Base-by-base conservation (phyloP, 1,140 invertebrate genomes). In the Oedothorax gibbosus region DNA sequence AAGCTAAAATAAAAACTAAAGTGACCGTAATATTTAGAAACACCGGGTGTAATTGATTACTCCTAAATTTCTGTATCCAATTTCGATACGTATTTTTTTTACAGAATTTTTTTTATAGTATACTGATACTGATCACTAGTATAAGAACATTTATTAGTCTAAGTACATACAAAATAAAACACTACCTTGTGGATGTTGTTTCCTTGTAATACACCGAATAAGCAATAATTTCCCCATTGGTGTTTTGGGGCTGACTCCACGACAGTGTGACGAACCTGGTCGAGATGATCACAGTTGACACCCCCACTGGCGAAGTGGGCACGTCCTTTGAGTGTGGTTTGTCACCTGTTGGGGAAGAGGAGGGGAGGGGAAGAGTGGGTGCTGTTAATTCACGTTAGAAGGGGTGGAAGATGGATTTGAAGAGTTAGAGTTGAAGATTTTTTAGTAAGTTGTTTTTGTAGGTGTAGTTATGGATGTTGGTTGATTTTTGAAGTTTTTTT, bases 141-240 rank as follows among this genome's bases (percentile, higher is more conserved):
- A n/a, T n/a, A n/a, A n/a, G n/a, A n/a, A n/a, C n/a, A n/a, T n/a
- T n/a, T n/a, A n/a, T n/a, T n/a, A n/a, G n/a, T n/a, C n/a, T n/a
- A n/a, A n/a, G n/a, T n/a, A n/a, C n/a, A n/a, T n/a, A 35, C 35
- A 35, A n/a, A 14, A 60, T 60, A 14, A 60, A 14, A 60, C 57
- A 89, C 90, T 90, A 95, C 94, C 95, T 93, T 87, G 93, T 92
- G 80, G 94, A 95, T 20, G 93, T 94, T 88, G 94, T 92, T 89
- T 95, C 94, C 87, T 94, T 93, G 89, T 96, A 97, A 90, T 93
- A 95, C 35, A 97, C 93, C 12, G 94, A 93, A 90, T 97, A 97
- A n/a, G 92, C 92, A 68, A 94, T 89, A 18, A 95, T 93, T 77
- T 93, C 92, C n/a, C 93, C 94, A 86, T 93, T 93, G 65, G 93